phyloP scores from a whole-genome alignment of 2,797 vertebrate species.

The Tolypeutes matacus region DNA sequence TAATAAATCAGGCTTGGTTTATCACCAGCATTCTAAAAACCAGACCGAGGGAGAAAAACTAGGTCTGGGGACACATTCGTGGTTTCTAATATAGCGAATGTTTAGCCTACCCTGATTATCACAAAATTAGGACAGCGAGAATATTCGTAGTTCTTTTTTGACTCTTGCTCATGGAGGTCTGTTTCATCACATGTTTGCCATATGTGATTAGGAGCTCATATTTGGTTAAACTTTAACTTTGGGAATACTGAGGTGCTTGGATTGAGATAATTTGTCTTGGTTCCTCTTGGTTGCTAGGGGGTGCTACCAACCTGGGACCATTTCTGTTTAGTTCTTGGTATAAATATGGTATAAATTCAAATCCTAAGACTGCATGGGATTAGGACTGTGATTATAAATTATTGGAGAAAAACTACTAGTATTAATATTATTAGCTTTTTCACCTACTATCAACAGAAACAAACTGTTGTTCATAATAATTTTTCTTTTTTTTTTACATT shows the following conservation, averaged over 20 bases:
- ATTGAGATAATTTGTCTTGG: background rate
- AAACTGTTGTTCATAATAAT: background rate
- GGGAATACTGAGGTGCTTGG: background rate
- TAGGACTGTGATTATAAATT: background rate
- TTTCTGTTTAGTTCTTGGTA: conserved; percentile 15
- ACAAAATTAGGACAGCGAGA: too few species aligned
- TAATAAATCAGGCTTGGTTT: too few species aligned
- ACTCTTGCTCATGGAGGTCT: background rate
- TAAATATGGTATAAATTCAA: too few species aligned
- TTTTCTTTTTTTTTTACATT: conserved; percentile 32
- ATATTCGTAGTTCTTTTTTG: background rate
- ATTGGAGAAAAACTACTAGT: background rate
- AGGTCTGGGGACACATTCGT: too few species aligned
- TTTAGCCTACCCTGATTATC: too few species aligned
- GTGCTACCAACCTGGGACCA: background rate
- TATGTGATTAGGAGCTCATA: conserved; percentile 15
- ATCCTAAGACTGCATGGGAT: background rate
- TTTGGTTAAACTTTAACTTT: conserved; percentile 32
- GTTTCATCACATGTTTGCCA: background rate
- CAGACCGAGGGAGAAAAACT: too few species aligned
- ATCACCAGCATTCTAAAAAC: too few species aligned
- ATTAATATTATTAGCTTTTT: conserved; percentile 20
- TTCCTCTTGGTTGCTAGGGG: background rate
- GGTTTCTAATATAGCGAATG: too few species aligned
- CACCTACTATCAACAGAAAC: background rate